These are phyloP conservation scores for Phataginus tricuspis DNA, from an alignment of 2,797 vertebrate genomes.

Conservation along the genomic window DNA sequence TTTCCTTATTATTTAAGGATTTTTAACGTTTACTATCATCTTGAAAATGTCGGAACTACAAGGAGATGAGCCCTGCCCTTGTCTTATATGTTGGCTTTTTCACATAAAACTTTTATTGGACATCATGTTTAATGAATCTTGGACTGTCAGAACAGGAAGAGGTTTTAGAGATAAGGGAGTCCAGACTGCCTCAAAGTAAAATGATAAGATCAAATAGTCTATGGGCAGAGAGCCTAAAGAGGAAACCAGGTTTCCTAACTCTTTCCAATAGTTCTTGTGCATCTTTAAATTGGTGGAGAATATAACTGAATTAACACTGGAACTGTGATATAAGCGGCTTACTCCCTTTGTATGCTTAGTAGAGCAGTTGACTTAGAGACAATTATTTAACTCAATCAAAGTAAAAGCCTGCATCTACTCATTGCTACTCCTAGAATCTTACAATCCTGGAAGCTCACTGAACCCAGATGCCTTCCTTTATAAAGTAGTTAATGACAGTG, in stretches of 20 bases:
- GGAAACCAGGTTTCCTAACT: background rate
- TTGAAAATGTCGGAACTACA: background rate
- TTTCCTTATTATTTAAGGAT: slow-evolving; percentile 27
- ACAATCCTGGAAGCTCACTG: background rate
- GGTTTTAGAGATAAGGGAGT: background rate
- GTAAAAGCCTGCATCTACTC: background rate
- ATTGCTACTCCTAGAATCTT: background rate
- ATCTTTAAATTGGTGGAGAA: background rate
- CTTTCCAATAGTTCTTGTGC: background rate
- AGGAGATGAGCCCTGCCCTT: background rate
- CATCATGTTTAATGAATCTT: background rate
- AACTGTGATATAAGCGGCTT: background rate
- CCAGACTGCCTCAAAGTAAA: background rate
- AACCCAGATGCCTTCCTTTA: background rate
- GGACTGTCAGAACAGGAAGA: slow-evolving; percentile 1
- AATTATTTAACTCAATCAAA: background rate
- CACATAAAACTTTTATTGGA: background rate
- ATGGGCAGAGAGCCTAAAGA: background rate
- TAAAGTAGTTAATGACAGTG: background rate
- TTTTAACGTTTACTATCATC: background rate
- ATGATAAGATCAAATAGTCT: background rate
- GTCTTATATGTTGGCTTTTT: background rate
- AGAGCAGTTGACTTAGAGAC: background rate
- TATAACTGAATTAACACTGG: background rate
- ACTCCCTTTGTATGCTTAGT: background rate